Evolutionary conservation across 2,113 vertebrate species (phyloP), one percentile per base, ranked within the genome.

Genomic region (Procavia capensis): DNA sequence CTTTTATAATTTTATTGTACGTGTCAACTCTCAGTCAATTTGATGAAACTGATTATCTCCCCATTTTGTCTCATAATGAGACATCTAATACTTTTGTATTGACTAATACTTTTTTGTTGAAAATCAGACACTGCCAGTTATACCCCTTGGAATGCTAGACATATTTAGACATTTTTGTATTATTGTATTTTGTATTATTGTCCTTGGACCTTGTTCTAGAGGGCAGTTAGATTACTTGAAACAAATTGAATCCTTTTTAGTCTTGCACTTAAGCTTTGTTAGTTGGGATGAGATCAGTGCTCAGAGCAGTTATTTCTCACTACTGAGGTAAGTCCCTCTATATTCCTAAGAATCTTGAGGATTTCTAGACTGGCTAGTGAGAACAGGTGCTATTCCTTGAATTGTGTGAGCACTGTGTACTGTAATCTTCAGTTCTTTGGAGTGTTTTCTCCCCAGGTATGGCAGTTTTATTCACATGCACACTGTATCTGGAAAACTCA

Each of bases 141-240:
- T 54, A 64, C n/a, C 43, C 41, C 83, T 16, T 22, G n/a, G 36
- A 88, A 75, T 74, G 6, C 29, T 75, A 45, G 27, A 36, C 16
- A 83, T 43, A 83, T 93, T 88, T 75, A 45, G 27, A 36, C 16
- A 83, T 43, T 89, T 93, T 88, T 64, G n/a, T 83, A 43, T 34
- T 61, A 17, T 47, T 88, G 8, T 47, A 78, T n/a, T n/a, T n/a
- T n/a, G n/a, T n/a, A n/a, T n/a, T n/a, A 70, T 8, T 78, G 70
- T 5, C 16, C 5, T 70, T 20, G 25, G n/a, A 8, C 16, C 25
- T 84, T 84, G 10, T 45, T 82, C 36, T 54, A 66, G 43, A 61
- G 78, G 70, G 20, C 6, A 39, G 25, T 63, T 70, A 36, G 82
- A 10, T 88, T 36, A 79, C 50, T 79, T 31, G 20, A 39, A 17